phyloP scores from a whole-genome alignment of 2,797 vertebrate species.

The Phoxinus dragarum region DNA sequence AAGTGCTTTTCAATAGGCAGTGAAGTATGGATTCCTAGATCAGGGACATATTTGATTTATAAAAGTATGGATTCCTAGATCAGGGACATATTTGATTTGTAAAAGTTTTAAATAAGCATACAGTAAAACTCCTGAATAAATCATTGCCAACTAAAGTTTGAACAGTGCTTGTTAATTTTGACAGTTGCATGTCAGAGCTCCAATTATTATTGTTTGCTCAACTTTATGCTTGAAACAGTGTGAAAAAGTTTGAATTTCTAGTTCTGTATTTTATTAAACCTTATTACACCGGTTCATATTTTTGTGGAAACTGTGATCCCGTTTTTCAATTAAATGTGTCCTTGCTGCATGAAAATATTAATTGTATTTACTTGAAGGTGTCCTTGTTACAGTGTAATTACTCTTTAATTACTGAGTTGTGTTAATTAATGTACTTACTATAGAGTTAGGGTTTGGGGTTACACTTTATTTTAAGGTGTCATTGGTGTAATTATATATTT shows the following conservation, averaged over 20 bases:
- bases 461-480: no score
- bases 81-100: constrained; percentile 49
- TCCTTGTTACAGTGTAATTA: background rate
- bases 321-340: background rate
- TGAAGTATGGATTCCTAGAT: constrained; percentile 53
- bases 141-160: constrained; percentile 19
- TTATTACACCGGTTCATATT: background rate
- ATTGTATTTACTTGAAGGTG: background rate
- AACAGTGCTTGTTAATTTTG: constrained; percentile 31
- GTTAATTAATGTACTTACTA: background rate
- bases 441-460: no score
- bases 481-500: no score
- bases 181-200: constrained; percentile 2
- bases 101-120: constrained; percentile 53
- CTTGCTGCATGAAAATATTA: no score
- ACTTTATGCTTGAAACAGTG: background rate
- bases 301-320: background rate
- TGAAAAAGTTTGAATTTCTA: background rate
- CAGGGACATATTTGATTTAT: constrained; percentile 50
- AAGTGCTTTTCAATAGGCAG: constrained; percentile 52
- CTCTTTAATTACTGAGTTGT: background rate
- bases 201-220: constrained; percentile 25
- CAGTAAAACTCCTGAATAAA: constrained; percentile 19
- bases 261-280: background rate
- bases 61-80: constrained; percentile 54